A percentile compares a stretch with the other conserved stretches of the same genome.
Conservation (phyloP, 2,113 vertebrate species). For the Cyrtonyx montezumae region DNA sequence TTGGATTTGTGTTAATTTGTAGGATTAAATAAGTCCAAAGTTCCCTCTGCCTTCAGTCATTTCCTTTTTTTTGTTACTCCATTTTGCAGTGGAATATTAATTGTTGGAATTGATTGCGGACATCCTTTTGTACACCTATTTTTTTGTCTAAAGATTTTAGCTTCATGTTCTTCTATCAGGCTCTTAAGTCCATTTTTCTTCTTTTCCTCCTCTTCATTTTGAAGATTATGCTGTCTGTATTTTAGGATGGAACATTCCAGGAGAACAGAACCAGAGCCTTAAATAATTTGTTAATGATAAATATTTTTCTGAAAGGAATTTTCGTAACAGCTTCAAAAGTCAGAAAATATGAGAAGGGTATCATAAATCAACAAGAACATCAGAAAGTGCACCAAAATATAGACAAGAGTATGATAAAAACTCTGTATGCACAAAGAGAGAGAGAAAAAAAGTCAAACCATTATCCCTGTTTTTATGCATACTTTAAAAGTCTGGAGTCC, state of each 20-base stretch:
- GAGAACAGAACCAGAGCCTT: background rate
- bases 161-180: background rate
- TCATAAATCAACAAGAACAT: background rate
- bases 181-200: background rate
- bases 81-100: background rate
- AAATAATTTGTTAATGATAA: background rate
- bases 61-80: background rate
- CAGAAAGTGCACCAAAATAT: background rate
- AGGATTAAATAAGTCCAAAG: background rate
- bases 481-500: background rate
- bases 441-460: background rate
- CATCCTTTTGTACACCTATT: rapidly evolving
- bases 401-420: background rate
- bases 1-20: background rate
- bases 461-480: background rate
- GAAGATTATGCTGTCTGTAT: background rate
- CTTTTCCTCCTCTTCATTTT: background rate
- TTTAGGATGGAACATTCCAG: background rate
- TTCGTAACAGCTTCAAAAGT: background rate
- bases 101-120: background rate
- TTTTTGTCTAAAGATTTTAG: background rate
- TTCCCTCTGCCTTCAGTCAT: background rate
- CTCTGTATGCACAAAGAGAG: background rate
- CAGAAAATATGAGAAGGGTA: background rate
- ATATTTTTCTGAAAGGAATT: background rate